Percentiles rank a stretch among this genome's conserved stretches.
Evolutionary conservation across 2,888 invertebrate species (phyloP).

Genomic region (Acronicta alni): DNA sequence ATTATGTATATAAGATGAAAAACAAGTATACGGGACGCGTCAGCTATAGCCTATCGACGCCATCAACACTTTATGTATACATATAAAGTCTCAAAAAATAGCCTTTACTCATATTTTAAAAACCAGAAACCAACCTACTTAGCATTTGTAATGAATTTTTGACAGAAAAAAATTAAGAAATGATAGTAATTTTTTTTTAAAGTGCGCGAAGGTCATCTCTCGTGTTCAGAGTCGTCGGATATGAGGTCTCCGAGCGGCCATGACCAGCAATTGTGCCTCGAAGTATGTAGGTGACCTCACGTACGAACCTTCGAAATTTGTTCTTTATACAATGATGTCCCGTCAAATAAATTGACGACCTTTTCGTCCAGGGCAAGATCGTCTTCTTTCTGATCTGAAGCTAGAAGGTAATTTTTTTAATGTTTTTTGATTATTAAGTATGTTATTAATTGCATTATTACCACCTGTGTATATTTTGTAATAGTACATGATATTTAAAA

Average conservation of each 20-base stretch:
- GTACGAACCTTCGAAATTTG: slow-evolving; percentile 79
- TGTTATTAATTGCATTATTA: too few species aligned
- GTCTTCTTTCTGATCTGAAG: not conserved
- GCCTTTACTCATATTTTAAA: too few species aligned
- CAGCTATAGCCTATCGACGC: too few species aligned
- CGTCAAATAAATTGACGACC: slow-evolving; percentile 61
- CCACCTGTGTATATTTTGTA: too few species aligned
- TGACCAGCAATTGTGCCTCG: slow-evolving; percentile 79
- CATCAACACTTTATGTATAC: too few species aligned
- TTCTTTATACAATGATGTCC: slow-evolving; percentile 76
- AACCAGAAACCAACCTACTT: too few species aligned
- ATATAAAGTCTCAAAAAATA: too few species aligned
- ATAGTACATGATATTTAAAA: too few species aligned
- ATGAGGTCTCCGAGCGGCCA: slow-evolving; percentile 78
- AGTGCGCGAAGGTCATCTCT: slow-evolving; percentile 58
- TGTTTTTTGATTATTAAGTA: too few species aligned
- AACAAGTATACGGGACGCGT: too few species aligned
- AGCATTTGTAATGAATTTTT: too few species aligned
- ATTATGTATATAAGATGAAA: too few species aligned
- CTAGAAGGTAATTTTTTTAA: not conserved
- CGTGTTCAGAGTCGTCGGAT: slow-evolving; percentile 62
- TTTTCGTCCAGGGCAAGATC: not conserved
- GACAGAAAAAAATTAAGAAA: not conserved
- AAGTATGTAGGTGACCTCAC: slow-evolving; percentile 86
- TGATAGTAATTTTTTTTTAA: slow-evolving; percentile 9